Evolutionary conservation across 1,140 invertebrate species (phyloP).

Genomic region (Zaprionus kolodkinae): DNA sequence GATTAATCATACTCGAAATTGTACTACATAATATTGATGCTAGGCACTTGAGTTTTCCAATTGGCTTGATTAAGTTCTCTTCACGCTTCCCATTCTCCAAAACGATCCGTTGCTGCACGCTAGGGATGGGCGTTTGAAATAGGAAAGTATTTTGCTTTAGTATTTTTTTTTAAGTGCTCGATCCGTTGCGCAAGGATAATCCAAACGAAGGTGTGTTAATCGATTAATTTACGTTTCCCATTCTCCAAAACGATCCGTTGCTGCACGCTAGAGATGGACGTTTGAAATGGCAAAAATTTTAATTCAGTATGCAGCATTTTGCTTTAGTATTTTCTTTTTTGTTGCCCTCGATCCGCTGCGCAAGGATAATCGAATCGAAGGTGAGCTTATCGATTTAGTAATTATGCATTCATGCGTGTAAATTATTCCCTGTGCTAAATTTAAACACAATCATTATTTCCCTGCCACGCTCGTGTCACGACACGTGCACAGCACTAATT

Average conservation of each 20-base stretch:
- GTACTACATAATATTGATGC: slow-evolving; percentile 12
- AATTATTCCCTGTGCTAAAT: not conserved
- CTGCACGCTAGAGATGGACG: not conserved
- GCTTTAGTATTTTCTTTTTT: not conserved
- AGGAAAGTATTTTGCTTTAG: not conserved
- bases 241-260: not conserved
- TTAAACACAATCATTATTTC: not conserved
- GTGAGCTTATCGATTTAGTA: not conserved
- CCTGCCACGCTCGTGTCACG: not conserved
- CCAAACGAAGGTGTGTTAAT: not conserved
- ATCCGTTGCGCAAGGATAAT: not conserved
- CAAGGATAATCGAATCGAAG: not conserved
- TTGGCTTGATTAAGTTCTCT: slow-evolving; percentile 26
- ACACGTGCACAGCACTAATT: not conserved
- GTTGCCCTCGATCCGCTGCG: not conserved
- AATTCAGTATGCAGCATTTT: not conserved
- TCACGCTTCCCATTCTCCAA: not conserved
- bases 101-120: not conserved
- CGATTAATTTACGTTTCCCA: slow-evolving; percentile 15
- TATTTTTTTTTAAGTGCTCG: not conserved
- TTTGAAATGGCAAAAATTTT: not conserved
- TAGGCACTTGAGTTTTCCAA: slow-evolving; percentile 29
- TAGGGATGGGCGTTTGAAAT: not conserved
- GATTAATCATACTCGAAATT: slow-evolving; percentile 50
- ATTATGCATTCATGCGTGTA: not conserved